These are phyloP conservation scores for Diplazon laetatorius DNA, from an alignment of 2,888 invertebrate genomes.

Conservation along the genomic window DNA sequence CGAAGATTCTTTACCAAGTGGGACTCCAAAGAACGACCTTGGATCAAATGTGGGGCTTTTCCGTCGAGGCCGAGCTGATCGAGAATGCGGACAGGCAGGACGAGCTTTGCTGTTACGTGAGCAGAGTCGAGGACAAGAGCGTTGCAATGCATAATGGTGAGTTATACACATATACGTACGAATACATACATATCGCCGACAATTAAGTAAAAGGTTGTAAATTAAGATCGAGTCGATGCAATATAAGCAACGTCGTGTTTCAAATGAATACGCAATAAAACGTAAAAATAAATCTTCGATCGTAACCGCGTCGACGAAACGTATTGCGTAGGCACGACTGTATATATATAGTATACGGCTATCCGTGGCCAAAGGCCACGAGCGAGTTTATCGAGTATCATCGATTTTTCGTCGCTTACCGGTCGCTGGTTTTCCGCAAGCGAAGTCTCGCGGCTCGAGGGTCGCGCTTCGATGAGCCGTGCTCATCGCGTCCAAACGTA, in stretches of 20 bases:
- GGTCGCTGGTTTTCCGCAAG: constrained; percentile 65
- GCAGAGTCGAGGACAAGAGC: constrained; percentile 97
- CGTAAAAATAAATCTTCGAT: constrained; percentile 44
- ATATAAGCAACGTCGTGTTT: neutral
- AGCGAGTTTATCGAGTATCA: constrained; percentile 53
- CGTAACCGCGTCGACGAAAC: constrained; percentile 3
- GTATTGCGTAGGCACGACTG: neutral
- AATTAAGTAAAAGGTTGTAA: too few species aligned
- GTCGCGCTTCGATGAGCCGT: constrained; percentile 69
- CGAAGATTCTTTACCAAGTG: constrained; percentile 98
- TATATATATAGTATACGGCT: too few species aligned
- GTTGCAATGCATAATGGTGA: constrained; percentile 98
- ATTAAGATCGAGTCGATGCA: neutral
- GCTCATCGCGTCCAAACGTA: constrained; percentile 63
- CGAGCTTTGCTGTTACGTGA: constrained; percentile 98
- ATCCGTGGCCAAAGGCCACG: constrained; percentile 1
- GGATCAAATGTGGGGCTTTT: constrained; percentile 99
- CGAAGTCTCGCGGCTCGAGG: constrained; percentile 65
- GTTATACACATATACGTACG: constrained; percentile 68
- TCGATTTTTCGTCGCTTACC: constrained; percentile 69
- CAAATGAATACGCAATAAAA: constrained; percentile 5
- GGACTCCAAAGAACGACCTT: constrained; percentile 94
- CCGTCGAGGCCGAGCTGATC: constrained; percentile 97
- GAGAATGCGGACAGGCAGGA: constrained; percentile 98
- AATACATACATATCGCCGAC: too few species aligned